These are phyloP conservation scores for Hylaeus anthracinus DNA, from an alignment of 1,140 invertebrate genomes.

Conservation along the genomic window DNA sequence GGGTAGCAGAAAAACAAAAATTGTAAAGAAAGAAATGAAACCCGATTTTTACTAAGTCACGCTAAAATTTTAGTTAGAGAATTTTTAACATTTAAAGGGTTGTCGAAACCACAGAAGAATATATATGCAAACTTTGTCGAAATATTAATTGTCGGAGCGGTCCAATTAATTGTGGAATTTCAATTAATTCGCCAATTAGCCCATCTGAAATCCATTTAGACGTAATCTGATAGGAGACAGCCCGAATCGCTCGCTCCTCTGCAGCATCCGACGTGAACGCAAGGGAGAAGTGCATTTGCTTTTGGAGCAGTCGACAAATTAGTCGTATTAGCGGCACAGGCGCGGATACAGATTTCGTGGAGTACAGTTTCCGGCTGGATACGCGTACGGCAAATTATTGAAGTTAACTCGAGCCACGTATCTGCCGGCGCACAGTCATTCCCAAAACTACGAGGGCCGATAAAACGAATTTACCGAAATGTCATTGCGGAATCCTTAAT, in stretches of 20 bases:
- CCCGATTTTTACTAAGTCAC: too few relatives aligned
- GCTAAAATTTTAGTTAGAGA: too few relatives aligned
- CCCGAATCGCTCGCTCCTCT: conserved; percentile 49
- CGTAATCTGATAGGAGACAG: conserved; percentile 65
- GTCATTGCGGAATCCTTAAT: background rate
- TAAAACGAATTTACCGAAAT: conserved; percentile 9
- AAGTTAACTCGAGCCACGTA: conserved; percentile 56
- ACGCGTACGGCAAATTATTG: conserved; percentile 57
- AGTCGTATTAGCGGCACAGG: conserved; percentile 59
- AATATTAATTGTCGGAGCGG: conserved; percentile 58
- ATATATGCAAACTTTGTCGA: background rate
- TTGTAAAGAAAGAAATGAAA: too few relatives aligned
- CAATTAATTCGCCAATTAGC: conserved; percentile 73
- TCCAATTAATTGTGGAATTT: conserved; percentile 67
- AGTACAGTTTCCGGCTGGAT: conserved; percentile 54
- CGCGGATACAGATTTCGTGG: conserved; percentile 61
- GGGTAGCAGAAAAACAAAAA: too few relatives aligned
- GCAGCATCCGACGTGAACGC: conserved; percentile 39
- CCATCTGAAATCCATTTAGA: conserved; percentile 66
- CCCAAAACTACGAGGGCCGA: background rate
- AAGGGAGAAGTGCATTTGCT: conserved; percentile 62
- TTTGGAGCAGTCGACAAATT: conserved; percentile 70
- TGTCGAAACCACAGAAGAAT: background rate
- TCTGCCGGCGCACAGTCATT: conserved; percentile 22
- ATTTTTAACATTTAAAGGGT: too few relatives aligned